Conservation (phyloP, 2,888 invertebrate genomes). For the Stomorhina lunata region DNA sequence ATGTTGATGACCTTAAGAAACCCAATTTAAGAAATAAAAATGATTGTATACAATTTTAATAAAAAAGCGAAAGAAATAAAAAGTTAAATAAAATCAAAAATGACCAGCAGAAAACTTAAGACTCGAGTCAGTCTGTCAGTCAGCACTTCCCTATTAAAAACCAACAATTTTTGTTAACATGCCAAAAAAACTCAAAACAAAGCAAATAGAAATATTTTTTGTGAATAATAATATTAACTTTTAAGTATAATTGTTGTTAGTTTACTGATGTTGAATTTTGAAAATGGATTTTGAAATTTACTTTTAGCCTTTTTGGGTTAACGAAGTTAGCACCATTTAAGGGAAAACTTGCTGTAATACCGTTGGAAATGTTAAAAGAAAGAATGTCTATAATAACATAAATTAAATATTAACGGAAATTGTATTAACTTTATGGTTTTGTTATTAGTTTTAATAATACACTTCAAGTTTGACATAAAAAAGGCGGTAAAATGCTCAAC, state of each 20-base stretch:
- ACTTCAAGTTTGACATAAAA: conserved; percentile 14
- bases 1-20: conserved; percentile 77
- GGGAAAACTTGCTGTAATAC: conserved; percentile 19
- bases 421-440: neutral
- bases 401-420: conserved; percentile 6
- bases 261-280: conserved; percentile 10
- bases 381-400: neutral
- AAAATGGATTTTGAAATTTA: conserved; percentile 29
- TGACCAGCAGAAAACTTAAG: conserved; percentile 19
- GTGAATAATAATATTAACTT: conserved; percentile 1
- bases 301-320: conserved; percentile 19
- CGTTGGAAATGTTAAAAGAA: conserved; percentile 25
- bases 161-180: conserved; percentile 42
- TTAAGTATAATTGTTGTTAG: conserved; percentile 22
- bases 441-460: neutral
- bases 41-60: neutral
- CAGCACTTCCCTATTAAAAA: conserved; percentile 48
- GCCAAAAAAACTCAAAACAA: conserved; percentile 60
- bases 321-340: conserved; percentile 35
- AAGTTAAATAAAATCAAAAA: conserved; percentile 6
- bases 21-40: conserved; percentile 51
- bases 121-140: neutral
- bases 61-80: conserved; percentile 7
- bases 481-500: conserved; percentile 36
- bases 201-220: neutral